phyloP scores from a whole-genome alignment of 2,113 vertebrate genomes.

The Pterocles gutturalis region DNA sequence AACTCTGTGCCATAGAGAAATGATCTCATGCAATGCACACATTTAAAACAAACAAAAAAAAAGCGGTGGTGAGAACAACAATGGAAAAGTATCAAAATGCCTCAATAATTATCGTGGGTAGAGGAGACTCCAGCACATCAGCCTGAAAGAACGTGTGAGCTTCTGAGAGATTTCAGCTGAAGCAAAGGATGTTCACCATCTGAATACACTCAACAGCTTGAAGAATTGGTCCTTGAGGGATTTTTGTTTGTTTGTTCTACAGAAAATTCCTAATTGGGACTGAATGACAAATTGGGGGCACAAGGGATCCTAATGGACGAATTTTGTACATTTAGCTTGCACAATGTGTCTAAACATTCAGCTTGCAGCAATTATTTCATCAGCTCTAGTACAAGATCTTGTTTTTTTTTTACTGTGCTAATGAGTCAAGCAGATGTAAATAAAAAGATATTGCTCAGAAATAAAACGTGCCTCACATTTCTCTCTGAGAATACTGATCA shows the following conservation, averaged over 20 bases:
- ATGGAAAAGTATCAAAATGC: not conserved
- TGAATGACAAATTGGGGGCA: not conserved
- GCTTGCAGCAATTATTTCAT: constrained; percentile 45
- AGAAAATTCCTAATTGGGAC: not conserved
- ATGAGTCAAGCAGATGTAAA: constrained; percentile 11
- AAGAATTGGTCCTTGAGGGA: not conserved
- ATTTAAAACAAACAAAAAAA: not conserved
- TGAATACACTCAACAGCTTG: not conserved
- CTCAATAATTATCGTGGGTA: not conserved
- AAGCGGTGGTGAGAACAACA: not conserved
- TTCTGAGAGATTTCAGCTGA: not conserved
- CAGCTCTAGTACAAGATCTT: not conserved
- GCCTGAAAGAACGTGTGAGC: rapidly evolving
- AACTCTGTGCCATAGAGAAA: not conserved
- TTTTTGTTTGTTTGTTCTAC: not conserved
- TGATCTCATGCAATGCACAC: rapidly evolving
- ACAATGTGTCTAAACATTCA: not conserved
- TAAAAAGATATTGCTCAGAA: not conserved
- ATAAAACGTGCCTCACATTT: not conserved
- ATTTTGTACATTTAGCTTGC: constrained; percentile 5
- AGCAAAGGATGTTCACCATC: rapidly evolving
- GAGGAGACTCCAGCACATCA: not conserved
- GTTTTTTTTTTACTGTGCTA: not conserved
- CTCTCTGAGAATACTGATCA: not conserved
- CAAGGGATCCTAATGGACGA: not conserved